These are phyloP conservation scores for Crematogaster levior DNA, from an alignment of 2,888 invertebrate species.

Conservation along the genomic window DNA sequence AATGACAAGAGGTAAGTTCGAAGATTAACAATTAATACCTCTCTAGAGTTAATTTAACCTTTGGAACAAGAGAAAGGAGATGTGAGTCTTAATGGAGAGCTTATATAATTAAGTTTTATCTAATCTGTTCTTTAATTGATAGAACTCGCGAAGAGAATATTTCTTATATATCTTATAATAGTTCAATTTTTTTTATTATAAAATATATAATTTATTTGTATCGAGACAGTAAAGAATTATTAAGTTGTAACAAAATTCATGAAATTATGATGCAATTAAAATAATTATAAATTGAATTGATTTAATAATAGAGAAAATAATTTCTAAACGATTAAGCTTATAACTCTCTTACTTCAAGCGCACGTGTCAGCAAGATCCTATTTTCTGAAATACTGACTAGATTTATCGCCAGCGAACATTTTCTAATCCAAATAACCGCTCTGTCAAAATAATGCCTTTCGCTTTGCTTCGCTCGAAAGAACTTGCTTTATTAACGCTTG, in stretches of 20 bases:
- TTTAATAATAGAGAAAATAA: slow-evolving; percentile 2
- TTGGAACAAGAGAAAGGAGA: background rate
- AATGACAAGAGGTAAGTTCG: slow-evolving; percentile 90
- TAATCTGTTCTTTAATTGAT: background rate
- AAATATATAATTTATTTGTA: background rate
- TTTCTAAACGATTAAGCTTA: background rate
- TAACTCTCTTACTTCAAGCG: slow-evolving; percentile 10
- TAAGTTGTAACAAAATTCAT: background rate
- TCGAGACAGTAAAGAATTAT: background rate
- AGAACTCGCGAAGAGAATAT: background rate
- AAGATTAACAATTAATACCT: background rate
- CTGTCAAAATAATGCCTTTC: slow-evolving; percentile 27
- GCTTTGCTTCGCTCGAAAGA: slow-evolving; percentile 42
- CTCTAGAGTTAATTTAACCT: background rate
- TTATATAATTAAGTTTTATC: background rate
- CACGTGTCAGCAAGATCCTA: slow-evolving; percentile 9
- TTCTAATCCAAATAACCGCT: slow-evolving; percentile 20
- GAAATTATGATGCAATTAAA: background rate
- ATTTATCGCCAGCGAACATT: background rate
- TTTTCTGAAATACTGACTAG: slow-evolving; percentile 3
- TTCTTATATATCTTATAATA: background rate
- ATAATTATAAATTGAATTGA: background rate
- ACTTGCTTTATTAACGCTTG: slow-evolving; percentile 81
- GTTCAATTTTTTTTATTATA: background rate
- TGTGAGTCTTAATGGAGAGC: background rate